Evolutionary conservation across 2,113 vertebrate species (phyloP).

Genomic region (Thunnus thynnus): DNA sequence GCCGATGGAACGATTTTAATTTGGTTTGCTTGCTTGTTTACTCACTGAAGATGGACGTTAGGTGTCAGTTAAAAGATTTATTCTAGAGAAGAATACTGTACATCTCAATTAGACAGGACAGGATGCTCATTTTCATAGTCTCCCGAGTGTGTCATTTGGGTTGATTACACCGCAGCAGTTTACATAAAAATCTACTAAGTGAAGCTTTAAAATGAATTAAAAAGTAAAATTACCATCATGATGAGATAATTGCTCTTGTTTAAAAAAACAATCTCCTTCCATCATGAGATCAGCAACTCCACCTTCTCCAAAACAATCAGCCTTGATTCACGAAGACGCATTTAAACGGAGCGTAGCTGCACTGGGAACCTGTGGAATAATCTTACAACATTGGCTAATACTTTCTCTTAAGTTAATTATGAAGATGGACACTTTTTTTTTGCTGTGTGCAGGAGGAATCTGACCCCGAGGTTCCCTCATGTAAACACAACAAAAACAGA

Average conservation of each 20-base stretch:
- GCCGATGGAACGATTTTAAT: too few species aligned
- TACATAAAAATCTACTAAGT: constrained; percentile 1
- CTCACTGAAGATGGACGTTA: too few species aligned
- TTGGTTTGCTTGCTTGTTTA: too few species aligned
- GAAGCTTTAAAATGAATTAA: constrained; percentile 26
- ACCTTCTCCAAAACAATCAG: background rate
- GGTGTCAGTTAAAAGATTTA: too few species aligned
- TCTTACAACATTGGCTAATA: background rate
- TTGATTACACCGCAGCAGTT: constrained; percentile 5
- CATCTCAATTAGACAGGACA: background rate
- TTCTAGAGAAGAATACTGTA: background rate
- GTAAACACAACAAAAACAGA: constrained; percentile 7
- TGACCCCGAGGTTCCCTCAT: background rate
- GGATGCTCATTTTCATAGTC: background rate
- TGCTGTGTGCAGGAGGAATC: constrained; percentile 6
- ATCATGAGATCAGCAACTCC: background rate
- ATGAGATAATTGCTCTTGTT: background rate
- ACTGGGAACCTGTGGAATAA: background rate
- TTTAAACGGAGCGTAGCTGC: background rate
- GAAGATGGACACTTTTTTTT: background rate
- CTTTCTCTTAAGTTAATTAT: background rate
- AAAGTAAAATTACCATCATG: background rate
- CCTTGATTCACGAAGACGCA: background rate
- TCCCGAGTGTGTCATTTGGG: background rate
- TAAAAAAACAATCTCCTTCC: background rate